phyloP scores from a whole-genome alignment of 2,797 vertebrate species.

The Myripristis jacobus region DNA sequence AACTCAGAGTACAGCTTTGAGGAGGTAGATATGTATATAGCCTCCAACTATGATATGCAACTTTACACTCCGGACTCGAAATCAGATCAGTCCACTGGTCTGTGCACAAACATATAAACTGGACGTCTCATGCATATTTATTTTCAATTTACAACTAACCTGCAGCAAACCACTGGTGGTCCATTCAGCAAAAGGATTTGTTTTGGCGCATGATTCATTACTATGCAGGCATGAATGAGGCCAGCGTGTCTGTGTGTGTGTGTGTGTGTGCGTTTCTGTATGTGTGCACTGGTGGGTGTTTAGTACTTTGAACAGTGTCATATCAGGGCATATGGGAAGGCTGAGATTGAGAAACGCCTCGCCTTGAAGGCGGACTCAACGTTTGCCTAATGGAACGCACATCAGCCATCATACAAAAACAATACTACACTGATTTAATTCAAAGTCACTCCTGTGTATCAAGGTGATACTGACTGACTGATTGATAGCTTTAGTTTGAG shows the following conservation, averaged over 20 bases:
- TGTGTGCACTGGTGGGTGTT: background rate
- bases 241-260: conserved; percentile 24
- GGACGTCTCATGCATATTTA: background rate
- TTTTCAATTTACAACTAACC: background rate
- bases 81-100: conserved; percentile 15
- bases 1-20: background rate
- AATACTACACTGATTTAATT: conserved; percentile 1
- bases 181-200: conserved; percentile 39
- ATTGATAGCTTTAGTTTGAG: too few species aligned
- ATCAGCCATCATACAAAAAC: background rate
- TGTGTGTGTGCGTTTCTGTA: background rate
- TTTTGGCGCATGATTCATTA: conserved; percentile 12
- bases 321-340: conserved; percentile 21
- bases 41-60: background rate
- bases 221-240: conserved; percentile 33
- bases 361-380: conserved; percentile 8
- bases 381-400: conserved; percentile 39
- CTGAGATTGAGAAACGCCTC: conserved; percentile 32
- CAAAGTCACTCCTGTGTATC: background rate
- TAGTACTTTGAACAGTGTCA: conserved; percentile 21
- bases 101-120: conserved; percentile 22
- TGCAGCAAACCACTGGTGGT: conserved; percentile 3
- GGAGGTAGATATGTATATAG: background rate
- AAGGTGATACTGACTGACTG: background rate
- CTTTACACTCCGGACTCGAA: background rate